These are phyloP conservation scores for Maniola jurtina DNA, from an alignment of 1,140 invertebrate genomes.

Conservation along the genomic window DNA sequence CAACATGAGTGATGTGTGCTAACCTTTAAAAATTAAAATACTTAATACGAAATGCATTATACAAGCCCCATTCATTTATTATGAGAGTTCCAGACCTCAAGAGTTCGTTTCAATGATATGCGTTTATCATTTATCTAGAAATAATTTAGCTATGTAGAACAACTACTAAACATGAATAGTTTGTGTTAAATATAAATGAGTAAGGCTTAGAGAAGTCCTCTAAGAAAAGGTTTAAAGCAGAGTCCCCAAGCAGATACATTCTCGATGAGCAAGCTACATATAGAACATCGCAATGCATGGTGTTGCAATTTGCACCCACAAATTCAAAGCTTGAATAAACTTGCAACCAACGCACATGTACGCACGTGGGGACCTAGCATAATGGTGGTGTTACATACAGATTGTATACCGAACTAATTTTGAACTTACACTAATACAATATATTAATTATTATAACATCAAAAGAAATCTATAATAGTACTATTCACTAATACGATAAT, in stretches of 20 bases:
- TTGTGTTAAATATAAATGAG: constrained; percentile 54
- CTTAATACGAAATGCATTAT: constrained; percentile 70
- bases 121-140: constrained; percentile 64
- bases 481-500: constrained; percentile 71
- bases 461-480: constrained; percentile 71
- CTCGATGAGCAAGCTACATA: too few species aligned
- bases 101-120: constrained; percentile 47
- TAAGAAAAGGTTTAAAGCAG: constrained; percentile 2
- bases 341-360: too few species aligned
- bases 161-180: constrained; percentile 61
- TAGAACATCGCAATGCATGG: too few species aligned
- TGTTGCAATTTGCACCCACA: too few species aligned
- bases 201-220: constrained; percentile 17
- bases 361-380: too few species aligned
- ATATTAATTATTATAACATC: constrained; percentile 74
- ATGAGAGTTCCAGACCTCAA: constrained; percentile 32
- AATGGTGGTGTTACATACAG: constrained; percentile 36
- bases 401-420: constrained; percentile 64
- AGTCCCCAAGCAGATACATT: too few species aligned
- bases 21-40: constrained; percentile 56
- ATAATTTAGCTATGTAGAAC: constrained; percentile 71
- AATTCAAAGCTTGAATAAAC: too few species aligned
- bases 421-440: constrained; percentile 71
- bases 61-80: constrained; percentile 47
- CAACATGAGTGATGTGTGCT: constrained; percentile 24